These are phyloP conservation scores for Epizoanthus scotinus DNA, from an alignment of 92 coral and sea anemone genomes.

Conservation along the genomic window DNA sequence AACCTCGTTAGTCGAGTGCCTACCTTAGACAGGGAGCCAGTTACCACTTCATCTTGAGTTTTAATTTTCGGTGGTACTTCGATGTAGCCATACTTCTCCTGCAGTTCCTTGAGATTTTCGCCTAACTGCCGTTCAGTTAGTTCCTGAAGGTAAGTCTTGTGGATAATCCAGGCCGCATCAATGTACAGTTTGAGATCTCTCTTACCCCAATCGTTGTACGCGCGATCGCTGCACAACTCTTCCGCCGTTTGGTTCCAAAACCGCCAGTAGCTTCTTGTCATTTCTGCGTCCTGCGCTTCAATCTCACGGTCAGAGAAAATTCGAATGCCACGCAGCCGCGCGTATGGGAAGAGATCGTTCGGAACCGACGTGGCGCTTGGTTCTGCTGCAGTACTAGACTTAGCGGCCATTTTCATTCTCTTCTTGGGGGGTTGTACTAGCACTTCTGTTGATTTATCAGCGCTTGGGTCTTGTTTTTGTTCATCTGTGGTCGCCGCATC, in stretches of 20 bases:
- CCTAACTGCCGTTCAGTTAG: constrained; percentile 80
- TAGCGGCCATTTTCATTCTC: constrained; percentile 26
- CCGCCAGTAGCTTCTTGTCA: constrained; percentile 96
- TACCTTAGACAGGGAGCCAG: constrained; percentile 87
- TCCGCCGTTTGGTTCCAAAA: constrained; percentile 99
- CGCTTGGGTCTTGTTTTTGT: constrained; percentile 25
- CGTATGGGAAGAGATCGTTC: constrained; percentile 85
- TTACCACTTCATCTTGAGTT: constrained; percentile 90
- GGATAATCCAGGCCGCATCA: constrained; percentile 99
- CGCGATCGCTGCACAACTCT: constrained; percentile 97
- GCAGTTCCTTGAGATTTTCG: constrained; percentile 75
- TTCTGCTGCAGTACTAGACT: constrained; percentile 34
- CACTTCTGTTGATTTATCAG: constrained; percentile 8
- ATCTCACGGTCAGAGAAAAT: constrained; percentile 97
- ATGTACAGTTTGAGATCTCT: constrained; percentile 95
- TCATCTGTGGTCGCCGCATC: constrained; percentile 16
- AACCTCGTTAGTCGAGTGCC: neutral
- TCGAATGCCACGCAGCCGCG: constrained; percentile 87
- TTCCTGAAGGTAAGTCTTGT: constrained; percentile 94
- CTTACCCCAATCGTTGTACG: constrained; percentile 99
- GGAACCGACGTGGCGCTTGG: constrained; percentile 39
- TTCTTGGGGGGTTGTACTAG: constrained; percentile 49
- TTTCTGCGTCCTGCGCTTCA: constrained; percentile 95
- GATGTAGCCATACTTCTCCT: constrained; percentile 78
- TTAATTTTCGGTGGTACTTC: constrained; percentile 90